Evolutionary conservation across 2,888 invertebrate genomes (phyloP).

Genomic region (Candidula unifasciata): DNA sequence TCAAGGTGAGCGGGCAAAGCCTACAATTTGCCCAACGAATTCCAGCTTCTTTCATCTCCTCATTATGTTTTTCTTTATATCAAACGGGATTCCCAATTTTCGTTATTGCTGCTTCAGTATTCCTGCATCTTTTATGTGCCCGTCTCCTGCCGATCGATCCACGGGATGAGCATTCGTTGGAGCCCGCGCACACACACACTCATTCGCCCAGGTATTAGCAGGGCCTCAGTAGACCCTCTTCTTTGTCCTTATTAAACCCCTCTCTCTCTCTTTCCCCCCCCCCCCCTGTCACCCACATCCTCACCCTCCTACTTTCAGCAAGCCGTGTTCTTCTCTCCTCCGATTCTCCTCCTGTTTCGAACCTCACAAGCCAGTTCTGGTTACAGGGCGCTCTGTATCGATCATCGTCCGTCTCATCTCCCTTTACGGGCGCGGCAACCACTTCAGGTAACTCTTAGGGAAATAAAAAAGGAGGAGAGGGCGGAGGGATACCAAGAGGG

Average conservation of each 20-base stretch:
- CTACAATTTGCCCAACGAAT: slow-evolving; percentile 19
- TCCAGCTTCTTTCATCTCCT: slow-evolving; percentile 3
- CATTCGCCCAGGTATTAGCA: background rate
- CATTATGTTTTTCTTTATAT: slow-evolving; percentile 16
- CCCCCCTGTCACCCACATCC: slow-evolving; percentile 13
- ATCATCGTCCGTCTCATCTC: slow-evolving; percentile 5
- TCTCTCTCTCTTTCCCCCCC: background rate
- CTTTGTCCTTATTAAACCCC: slow-evolving; percentile 1
- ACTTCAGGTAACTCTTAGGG: slow-evolving; percentile 25
- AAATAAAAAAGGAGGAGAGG: too few relatives aligned
- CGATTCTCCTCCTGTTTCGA: background rate
- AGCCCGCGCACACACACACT: slow-evolving; percentile 2
- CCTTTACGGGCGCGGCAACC: background rate
- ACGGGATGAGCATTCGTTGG: background rate
- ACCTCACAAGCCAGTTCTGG: slow-evolving; percentile 5
- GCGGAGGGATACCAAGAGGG: background rate
- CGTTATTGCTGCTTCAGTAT: slow-evolving; percentile 9
- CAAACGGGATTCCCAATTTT: background rate
- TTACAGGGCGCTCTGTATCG: slow-evolving; percentile 3
- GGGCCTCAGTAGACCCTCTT: slow-evolving; percentile 13
- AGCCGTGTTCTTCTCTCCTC: background rate
- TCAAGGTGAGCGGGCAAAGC: slow-evolving; percentile 22
- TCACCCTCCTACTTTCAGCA: slow-evolving; percentile 12
- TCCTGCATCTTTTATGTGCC: background rate
- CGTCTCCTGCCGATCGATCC: background rate